These are phyloP conservation scores for Malurus elegans DNA, from an alignment of 2,113 vertebrate species.

Conservation along the genomic window DNA sequence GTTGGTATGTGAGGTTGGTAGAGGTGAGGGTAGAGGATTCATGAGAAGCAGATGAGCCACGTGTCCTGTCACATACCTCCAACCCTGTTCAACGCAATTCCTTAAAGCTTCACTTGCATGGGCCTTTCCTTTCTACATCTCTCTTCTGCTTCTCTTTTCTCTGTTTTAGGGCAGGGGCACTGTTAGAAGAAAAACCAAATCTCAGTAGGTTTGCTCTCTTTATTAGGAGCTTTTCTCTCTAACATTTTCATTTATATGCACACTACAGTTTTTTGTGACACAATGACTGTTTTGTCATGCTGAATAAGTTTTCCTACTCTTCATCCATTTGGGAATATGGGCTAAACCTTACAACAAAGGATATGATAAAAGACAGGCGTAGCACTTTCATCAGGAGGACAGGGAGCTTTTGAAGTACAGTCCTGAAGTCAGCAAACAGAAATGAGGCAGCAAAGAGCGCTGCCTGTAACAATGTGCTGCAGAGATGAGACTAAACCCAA, in stretches of 20 bases:
- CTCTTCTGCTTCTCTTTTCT: not conserved
- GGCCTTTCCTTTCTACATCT: not conserved
- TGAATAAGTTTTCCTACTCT: not conserved
- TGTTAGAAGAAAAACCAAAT: not conserved
- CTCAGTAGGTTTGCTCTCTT: not conserved
- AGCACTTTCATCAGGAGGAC: constrained; percentile 3
- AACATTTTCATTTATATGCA: not conserved
- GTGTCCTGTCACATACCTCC: not conserved
- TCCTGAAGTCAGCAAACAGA: constrained; percentile 36
- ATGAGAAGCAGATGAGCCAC: not conserved
- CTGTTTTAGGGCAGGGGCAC: not conserved
- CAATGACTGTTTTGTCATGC: not conserved
- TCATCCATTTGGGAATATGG: not conserved
- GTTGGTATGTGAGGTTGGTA: not conserved
- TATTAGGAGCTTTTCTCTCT: not conserved
- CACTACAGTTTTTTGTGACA: not conserved
- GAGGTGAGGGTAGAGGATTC: not conserved
- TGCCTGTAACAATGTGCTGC: not conserved
- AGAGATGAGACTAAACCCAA: constrained; percentile 15
- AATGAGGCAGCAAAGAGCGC: not conserved
- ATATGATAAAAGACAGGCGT: not conserved
- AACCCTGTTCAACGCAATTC: not conserved
- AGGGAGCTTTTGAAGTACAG: constrained; percentile 14
- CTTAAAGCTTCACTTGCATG: not conserved
- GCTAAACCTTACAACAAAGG: constrained; percentile 13